Percentiles rank a stretch among this genome's conserved stretches.
Evolutionary conservation across 2,888 invertebrate genomes (phyloP).

Genomic region (Leptinotarsa peninsularis): DNA sequence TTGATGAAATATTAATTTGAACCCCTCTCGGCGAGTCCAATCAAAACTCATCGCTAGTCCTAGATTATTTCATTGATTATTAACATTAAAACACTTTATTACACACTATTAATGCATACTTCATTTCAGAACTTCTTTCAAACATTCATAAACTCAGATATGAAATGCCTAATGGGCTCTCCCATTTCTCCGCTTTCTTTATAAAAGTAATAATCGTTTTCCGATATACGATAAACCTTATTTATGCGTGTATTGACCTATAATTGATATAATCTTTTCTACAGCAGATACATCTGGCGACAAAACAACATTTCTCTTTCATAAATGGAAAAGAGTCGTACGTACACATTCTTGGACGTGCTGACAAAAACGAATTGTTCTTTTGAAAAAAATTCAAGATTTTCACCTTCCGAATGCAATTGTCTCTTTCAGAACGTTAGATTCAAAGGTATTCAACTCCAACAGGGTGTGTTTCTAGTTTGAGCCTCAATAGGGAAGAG

Average conservation of each 20-base stretch:
- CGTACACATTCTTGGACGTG: not conserved
- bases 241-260: slow-evolving; percentile 17
- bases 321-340: slow-evolving; percentile 9
- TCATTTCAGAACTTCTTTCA: not conserved
- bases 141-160: not conserved
- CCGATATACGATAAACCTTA: slow-evolving; percentile 5
- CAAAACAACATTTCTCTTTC: slow-evolving; percentile 21
- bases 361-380: too few species aligned
- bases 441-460: too few species aligned
- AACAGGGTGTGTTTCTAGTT: too few species aligned
- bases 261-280: slow-evolving; percentile 15
- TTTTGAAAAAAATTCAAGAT: too few species aligned
- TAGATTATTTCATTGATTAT: not conserved
- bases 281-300: slow-evolving; percentile 13
- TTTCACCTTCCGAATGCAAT: too few species aligned
- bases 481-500: too few species aligned
- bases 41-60: not conserved
- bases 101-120: not conserved
- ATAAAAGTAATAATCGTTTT: slow-evolving; percentile 18
- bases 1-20: not conserved
- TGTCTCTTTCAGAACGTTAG: too few species aligned
- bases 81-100: not conserved
- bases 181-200: slow-evolving; percentile 18
- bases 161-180: not conserved
- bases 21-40: not conserved